These are phyloP conservation scores for Charina bottae DNA, from an alignment of 2,113 vertebrate species.

Conservation along the genomic window DNA sequence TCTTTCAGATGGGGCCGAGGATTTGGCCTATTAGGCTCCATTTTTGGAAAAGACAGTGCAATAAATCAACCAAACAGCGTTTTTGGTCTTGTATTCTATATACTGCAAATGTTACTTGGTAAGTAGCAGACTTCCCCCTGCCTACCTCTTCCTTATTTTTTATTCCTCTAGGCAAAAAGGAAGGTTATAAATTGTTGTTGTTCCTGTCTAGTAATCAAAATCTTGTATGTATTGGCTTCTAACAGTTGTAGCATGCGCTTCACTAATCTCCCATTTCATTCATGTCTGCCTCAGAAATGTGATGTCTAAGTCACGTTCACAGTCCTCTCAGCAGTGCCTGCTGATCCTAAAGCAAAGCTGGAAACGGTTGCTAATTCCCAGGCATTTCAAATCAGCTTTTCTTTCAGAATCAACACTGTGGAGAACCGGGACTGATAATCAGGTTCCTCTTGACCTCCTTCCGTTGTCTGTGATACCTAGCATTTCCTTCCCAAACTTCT, in stretches of 20 bases:
- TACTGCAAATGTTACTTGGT: conserved; percentile 98
- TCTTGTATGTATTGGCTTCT: not conserved
- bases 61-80: conserved; percentile 99
- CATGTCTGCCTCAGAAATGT: not conserved
- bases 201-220: not conserved
- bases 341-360: not conserved
- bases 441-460: not conserved
- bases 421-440: no score
- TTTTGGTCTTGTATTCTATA: conserved; percentile 97
- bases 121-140: conserved; percentile 67
- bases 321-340: not conserved
- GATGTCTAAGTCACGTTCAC: no score
- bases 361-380: not conserved
- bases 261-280: not conserved
- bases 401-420: not conserved
- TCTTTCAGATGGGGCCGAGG: conserved; percentile 95
- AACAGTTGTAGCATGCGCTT: not conserved
- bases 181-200: not conserved
- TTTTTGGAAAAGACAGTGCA: conserved; percentile 97
- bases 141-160: not conserved
- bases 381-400: not conserved
- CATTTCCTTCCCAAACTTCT: not conserved
- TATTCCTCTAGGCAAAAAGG: not conserved
- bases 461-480: not conserved
- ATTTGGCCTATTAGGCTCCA: conserved; percentile 96